These are phyloP conservation scores for Mylabris phalerata DNA, from an alignment of 1,140 invertebrate genomes.

Conservation along the genomic window DNA sequence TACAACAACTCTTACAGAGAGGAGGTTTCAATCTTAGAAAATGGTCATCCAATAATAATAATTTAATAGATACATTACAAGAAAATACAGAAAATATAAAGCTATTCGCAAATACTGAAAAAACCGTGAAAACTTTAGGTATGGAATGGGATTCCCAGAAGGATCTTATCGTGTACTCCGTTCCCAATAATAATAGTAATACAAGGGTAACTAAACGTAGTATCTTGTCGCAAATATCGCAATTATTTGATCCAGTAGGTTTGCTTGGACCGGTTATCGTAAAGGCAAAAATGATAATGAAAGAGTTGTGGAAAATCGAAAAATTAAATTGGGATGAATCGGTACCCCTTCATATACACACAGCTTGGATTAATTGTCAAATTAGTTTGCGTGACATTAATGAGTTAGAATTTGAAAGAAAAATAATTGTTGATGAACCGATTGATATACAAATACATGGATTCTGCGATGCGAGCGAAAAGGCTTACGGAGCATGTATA, in stretches of 20 bases:
- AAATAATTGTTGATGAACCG: too few relatives aligned
- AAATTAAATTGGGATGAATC: conserved; percentile 22
- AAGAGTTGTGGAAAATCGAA: conserved; percentile 15
- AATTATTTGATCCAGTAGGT: conserved; percentile 25
- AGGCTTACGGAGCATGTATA: conserved; percentile 36
- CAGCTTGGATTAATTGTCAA: too few relatives aligned
- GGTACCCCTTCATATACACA: not conserved
- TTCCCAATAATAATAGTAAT: not conserved
- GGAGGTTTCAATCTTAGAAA: conserved; percentile 38
- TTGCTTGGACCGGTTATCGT: conserved; percentile 18
- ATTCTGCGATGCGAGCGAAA: conserved; percentile 40
- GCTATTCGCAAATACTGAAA: not conserved
- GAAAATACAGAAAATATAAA: not conserved
- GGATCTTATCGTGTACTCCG: conserved; percentile 6
- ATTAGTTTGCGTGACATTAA: not conserved
- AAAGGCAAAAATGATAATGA: conserved; percentile 22
- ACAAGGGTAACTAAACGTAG: conserved; percentile 15
- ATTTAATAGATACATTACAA: not conserved
- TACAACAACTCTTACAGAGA: not conserved
- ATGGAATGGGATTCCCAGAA: conserved; percentile 4
- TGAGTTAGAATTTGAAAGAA: too few relatives aligned
- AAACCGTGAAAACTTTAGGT: conserved; percentile 18
- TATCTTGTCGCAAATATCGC: conserved; percentile 16
- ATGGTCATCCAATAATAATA: conserved; percentile 25
- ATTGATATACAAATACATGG: conserved; percentile 30